Percentiles rank a stretch among this genome's conserved stretches.
phyloP scores from a whole-genome alignment of 2,888 invertebrate species.

The Cryptus armator region DNA sequence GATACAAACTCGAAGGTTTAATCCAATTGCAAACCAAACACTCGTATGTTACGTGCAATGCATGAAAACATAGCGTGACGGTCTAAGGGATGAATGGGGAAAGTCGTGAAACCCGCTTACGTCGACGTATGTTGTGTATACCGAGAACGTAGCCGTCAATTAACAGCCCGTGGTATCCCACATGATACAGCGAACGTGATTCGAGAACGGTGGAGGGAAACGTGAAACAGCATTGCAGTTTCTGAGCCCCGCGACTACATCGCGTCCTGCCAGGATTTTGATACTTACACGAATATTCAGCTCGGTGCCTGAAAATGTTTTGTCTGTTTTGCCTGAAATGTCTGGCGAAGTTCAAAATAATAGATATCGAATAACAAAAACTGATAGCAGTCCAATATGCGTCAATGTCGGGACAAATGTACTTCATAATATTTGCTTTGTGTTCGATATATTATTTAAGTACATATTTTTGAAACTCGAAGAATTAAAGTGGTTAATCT shows the following conservation, averaged over 20 bases:
- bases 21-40: conserved; percentile 20
- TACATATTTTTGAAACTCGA: no score
- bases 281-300: neutral
- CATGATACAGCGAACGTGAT: conserved; percentile 34
- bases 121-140: neutral
- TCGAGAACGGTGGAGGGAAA: conserved; percentile 13
- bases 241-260: neutral
- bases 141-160: conserved; percentile 13
- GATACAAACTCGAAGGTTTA: conserved; percentile 31
- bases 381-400: no score
- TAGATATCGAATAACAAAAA: no score
- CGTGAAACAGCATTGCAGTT: conserved; percentile 6
- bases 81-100: conserved; percentile 25
- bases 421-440: no score
- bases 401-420: no score
- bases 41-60: neutral
- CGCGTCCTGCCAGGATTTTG: conserved; percentile 9
- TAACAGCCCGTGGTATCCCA: conserved; percentile 29
- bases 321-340: no score
- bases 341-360: no score
- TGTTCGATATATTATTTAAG: no score
- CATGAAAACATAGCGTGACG: conserved; percentile 21
- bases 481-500: no score
- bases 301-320: no score
- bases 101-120: conserved; percentile 14